Conservation (phyloP, 30 jellyfish, hydroid and myxozoan genomes). For the Morbakka virulenta region DNA sequence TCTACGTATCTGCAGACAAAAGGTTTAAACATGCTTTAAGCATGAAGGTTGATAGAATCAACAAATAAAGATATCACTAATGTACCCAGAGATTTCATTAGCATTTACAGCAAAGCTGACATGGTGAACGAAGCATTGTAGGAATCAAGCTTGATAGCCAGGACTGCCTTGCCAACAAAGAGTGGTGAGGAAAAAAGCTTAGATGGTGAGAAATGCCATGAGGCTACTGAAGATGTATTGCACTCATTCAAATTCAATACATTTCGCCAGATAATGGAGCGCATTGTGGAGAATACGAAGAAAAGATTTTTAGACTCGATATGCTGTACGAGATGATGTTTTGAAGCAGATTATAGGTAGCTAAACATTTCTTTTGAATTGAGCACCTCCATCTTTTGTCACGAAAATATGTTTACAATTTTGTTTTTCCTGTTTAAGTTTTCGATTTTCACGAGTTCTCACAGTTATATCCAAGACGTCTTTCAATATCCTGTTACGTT, state of each 20-base stretch:
- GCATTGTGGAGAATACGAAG: background rate
- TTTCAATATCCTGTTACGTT: no score
- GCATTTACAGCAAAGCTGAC: background rate
- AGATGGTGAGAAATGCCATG: background rate
- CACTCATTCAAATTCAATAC: background rate
- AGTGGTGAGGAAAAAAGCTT: background rate
- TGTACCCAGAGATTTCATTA: conserved; percentile 11
- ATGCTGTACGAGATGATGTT: no score
- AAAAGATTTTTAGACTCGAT: background rate
- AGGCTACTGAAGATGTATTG: background rate
- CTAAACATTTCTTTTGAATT: no score
- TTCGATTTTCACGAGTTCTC: no score
- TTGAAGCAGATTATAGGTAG: no score
- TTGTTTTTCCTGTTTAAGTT: no score
- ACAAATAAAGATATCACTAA: background rate
- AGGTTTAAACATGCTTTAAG: background rate
- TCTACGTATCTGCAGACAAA: background rate
- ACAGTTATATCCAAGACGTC: no score
- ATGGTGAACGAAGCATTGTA: conserved; percentile 6
- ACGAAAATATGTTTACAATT: no score
- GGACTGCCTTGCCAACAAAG: conserved; percentile 20
- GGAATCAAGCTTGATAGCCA: conserved; percentile 6
- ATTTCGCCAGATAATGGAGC: conserved; percentile 26
- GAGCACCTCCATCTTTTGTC: no score
- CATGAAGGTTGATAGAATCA: conserved; percentile 27